Evolutionary conservation across 2,888 invertebrate genomes (phyloP).

Genomic region (Autographa gamma): DNA sequence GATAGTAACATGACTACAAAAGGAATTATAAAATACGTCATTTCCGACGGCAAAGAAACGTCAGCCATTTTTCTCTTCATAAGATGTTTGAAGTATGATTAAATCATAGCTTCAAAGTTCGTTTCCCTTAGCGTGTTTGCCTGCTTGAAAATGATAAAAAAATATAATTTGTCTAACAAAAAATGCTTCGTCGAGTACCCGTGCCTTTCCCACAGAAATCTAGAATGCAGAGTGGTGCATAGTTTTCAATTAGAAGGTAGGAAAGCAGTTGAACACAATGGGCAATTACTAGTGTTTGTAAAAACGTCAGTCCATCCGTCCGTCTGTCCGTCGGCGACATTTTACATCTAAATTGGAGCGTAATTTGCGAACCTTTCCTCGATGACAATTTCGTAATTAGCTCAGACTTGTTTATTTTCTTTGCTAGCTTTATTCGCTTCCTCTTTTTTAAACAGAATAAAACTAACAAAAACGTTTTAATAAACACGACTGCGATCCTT

Average conservation of each 20-base stretch:
- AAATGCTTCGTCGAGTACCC: slow-evolving; percentile 11
- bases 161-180: slow-evolving; percentile 34
- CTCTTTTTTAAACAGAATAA: slow-evolving; percentile 43
- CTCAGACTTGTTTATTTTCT: slow-evolving; percentile 72
- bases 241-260: slow-evolving; percentile 66
- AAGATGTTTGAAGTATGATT: slow-evolving; percentile 16
- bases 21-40: not conserved
- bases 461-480: slow-evolving; percentile 7
- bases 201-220: slow-evolving; percentile 47
- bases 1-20: not conserved
- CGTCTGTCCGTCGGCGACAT: slow-evolving; percentile 63
- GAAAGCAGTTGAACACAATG: slow-evolving; percentile 64
- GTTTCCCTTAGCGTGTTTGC: slow-evolving; percentile 3
- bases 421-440: slow-evolving; percentile 40
- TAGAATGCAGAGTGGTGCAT: slow-evolving; percentile 49
- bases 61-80: not conserved
- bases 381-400: slow-evolving; percentile 81
- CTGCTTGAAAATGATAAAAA: slow-evolving; percentile 25
- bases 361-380: slow-evolving; percentile 75
- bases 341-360: slow-evolving; percentile 80
- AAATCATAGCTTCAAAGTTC: slow-evolving; percentile 18
- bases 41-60: not conserved
- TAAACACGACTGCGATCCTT: slow-evolving; percentile 3
- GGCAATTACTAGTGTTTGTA: slow-evolving; percentile 72
- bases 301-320: slow-evolving; percentile 67